Conservation (phyloP, 2,113 vertebrate genomes). For the Albula goreensis region DNA sequence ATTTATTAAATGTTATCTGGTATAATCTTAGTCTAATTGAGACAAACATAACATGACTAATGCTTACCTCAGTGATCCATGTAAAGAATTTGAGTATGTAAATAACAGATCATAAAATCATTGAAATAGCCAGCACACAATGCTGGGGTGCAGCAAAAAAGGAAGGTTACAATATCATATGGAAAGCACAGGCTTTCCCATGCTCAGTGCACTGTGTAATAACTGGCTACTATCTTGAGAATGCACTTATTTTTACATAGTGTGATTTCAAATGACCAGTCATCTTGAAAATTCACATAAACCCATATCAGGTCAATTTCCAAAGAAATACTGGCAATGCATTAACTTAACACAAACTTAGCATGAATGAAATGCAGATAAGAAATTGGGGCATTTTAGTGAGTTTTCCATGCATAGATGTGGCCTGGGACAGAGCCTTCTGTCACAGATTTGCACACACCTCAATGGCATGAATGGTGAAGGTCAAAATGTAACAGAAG, state of each 20-base stretch:
- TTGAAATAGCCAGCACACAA: too few species aligned
- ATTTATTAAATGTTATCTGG: background rate
- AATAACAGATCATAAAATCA: background rate
- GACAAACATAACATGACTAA: background rate
- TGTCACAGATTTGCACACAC: background rate
- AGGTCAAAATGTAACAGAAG: background rate
- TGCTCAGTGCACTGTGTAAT: background rate
- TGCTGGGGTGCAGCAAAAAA: too few species aligned
- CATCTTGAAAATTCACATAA: too few species aligned
- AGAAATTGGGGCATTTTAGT: too few species aligned
- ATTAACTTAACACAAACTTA: too few species aligned
- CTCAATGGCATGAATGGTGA: background rate
- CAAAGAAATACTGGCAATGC: too few species aligned
- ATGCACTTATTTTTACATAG: background rate
- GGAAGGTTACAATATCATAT: background rate
- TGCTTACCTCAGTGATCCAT: background rate
- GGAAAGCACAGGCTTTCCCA: background rate
- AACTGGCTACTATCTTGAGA: background rate
- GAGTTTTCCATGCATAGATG: too few species aligned
- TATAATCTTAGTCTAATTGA: background rate
- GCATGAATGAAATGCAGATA: too few species aligned
- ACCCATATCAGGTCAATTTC: too few species aligned
- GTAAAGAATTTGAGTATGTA: background rate
- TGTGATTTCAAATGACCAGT: too few species aligned
- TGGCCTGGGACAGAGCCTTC: background rate